Conservation (phyloP, 2,888 invertebrate genomes). For the Parnassius apollo region DNA sequence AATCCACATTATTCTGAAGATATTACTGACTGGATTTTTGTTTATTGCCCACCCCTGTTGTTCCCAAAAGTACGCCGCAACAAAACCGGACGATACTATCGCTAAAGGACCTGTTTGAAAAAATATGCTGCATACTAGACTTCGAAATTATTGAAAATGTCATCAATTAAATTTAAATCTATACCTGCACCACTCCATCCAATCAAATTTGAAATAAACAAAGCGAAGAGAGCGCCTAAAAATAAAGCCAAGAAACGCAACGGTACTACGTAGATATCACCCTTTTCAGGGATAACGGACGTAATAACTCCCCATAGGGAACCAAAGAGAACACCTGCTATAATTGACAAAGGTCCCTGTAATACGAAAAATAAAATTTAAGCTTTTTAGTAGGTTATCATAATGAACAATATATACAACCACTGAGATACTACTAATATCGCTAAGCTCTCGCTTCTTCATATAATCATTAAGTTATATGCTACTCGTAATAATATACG, state of each 20-base stretch:
- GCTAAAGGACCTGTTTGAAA: constrained; percentile 83
- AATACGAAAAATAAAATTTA: constrained; percentile 36
- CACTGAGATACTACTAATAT: too few relatives aligned
- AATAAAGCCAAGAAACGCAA: constrained; percentile 86
- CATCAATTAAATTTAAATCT: not conserved
- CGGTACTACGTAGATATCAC: constrained; percentile 85
- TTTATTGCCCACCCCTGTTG: constrained; percentile 87
- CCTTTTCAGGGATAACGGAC: constrained; percentile 87
- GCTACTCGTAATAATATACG: too few relatives aligned
- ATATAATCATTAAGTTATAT: too few relatives aligned
- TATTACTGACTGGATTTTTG: constrained; percentile 87
- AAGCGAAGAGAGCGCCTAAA: constrained; percentile 86
- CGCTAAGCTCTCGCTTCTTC: too few relatives aligned
- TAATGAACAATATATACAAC: too few relatives aligned
- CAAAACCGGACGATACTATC: constrained; percentile 86
- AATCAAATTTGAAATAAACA: constrained; percentile 87
- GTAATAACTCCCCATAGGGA: constrained; percentile 86
- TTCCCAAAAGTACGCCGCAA: constrained; percentile 86
- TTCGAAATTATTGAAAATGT: not conserved
- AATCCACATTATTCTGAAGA: constrained; percentile 92
- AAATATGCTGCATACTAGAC: not conserved
- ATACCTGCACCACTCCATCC: constrained; percentile 83
- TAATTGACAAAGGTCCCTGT: constrained; percentile 84
- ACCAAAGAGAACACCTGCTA: constrained; percentile 87
- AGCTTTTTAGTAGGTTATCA: not conserved